A percentile compares a stretch with the other conserved stretches of the same genome.
Conservation (phyloP, 2,113 vertebrate species). For the Ammodytes marinus region DNA sequence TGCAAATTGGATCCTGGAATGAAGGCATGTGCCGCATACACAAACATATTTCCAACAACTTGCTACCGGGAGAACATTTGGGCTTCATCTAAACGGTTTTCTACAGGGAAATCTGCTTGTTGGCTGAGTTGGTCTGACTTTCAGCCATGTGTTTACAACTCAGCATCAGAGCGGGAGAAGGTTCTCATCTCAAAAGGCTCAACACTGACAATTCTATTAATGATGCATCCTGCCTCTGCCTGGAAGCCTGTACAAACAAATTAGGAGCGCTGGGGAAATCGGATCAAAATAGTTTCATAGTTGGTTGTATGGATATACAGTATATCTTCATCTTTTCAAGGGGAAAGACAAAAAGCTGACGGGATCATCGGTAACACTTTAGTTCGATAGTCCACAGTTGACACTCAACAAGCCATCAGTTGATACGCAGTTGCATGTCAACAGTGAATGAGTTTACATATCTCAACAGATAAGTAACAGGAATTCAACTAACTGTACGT, state of each 20-base stretch:
- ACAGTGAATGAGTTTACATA: no score
- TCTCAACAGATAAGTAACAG: no score
- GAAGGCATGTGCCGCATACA: slow-evolving; percentile 22
- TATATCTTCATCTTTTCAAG: background rate
- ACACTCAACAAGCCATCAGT: no score
- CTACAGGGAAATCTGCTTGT: slow-evolving; percentile 63
- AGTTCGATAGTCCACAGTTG: no score
- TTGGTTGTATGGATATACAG: background rate
- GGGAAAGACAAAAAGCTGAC: slow-evolving; percentile 5
- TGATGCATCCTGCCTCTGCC: slow-evolving; percentile 50
- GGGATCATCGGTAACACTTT: slow-evolving; percentile 2
- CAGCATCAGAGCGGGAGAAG: background rate
- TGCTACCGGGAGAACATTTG: slow-evolving; percentile 17
- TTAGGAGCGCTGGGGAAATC: slow-evolving; percentile 31
- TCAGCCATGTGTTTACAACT: slow-evolving; percentile 34
- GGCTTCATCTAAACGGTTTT: slow-evolving; percentile 44
- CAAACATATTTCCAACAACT: slow-evolving; percentile 20
- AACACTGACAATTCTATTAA: slow-evolving; percentile 48
- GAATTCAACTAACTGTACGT: no score
- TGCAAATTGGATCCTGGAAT: slow-evolving; percentile 48
- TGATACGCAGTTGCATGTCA: no score
- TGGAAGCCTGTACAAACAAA: slow-evolving; percentile 32
- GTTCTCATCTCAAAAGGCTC: slow-evolving; percentile 20
- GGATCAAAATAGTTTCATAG: slow-evolving; percentile 28
- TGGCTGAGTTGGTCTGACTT: slow-evolving; percentile 35